These are phyloP conservation scores for Ditylenchus weischeri DNA, from an alignment of 2,888 invertebrate species.

Conservation along the genomic window DNA sequence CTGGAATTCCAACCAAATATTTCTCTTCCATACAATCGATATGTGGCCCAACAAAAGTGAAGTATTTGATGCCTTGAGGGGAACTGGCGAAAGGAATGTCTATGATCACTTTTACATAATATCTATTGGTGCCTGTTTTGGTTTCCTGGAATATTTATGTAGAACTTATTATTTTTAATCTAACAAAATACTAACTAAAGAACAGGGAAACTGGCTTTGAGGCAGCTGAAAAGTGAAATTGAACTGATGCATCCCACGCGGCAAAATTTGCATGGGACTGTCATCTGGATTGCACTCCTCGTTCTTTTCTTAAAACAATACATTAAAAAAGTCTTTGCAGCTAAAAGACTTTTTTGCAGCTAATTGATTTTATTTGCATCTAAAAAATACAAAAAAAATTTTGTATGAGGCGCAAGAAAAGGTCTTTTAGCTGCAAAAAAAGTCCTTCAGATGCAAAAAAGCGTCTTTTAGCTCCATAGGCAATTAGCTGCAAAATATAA, in stretches of 20 bases:
- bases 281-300: slow-evolving; percentile 40
- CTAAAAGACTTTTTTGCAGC: too few species aligned
- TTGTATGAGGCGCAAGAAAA: too few species aligned
- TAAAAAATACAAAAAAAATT: too few species aligned
- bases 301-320: slow-evolving; percentile 39
- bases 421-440: too few species aligned
- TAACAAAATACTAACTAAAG: slow-evolving; percentile 61
- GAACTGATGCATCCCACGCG: slow-evolving; percentile 71
- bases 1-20: slow-evolving; percentile 67
- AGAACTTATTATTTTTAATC: too few species aligned
- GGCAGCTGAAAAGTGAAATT: slow-evolving; percentile 72
- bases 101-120: slow-evolving; percentile 61
- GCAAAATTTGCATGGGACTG: slow-evolving; percentile 47
- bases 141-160: slow-evolving; percentile 63
- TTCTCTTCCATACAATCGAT: slow-evolving; percentile 78
- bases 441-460: too few species aligned
- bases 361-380: too few species aligned
- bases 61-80: slow-evolving; percentile 75
- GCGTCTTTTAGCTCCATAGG: too few species aligned
- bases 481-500: too few species aligned
- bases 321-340: too few species aligned
- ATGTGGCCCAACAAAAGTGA: slow-evolving; percentile 75
- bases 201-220: slow-evolving; percentile 71
- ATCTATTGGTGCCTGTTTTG: slow-evolving; percentile 49
- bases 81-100: slow-evolving; percentile 77